Evolutionary conservation across 2,113 vertebrate genomes (phyloP), one percentile per base, ranked within the genome.

Genomic region (Misgurnus anguillicaudatus): DNA sequence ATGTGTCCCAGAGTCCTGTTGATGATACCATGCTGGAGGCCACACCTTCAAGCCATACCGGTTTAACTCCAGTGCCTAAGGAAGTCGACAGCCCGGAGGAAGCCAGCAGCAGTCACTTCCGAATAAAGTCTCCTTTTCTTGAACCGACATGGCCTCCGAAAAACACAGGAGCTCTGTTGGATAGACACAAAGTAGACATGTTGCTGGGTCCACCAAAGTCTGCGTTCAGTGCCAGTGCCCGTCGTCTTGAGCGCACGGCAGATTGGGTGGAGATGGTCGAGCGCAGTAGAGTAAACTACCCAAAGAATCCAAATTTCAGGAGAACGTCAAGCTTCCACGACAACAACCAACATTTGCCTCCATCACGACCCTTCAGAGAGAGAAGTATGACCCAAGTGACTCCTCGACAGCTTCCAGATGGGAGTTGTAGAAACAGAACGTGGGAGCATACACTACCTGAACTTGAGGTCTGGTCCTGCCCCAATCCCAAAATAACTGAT

Each of bases 271-370:
- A 93, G 75, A 92, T 92, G 74, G 84, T 91, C 0, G 96, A 95
- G 80, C 93, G 92, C 68, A 91, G 85, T 16, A 84, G 87, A 14
- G 47, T 89, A n/a, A 75, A 87, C 58, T 90, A 80, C 66, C 82
- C 89, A 70, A 93, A 91, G 80, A 93, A 92, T 73, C 88, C 93
- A 0, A 91, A 95, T 66, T 98, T 98, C 84, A 89, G 95, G 78
- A 94, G 97, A 83, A 97, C 96, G 0, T 94, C 94, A 48, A 99
- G 98, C 83, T 98, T 98, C 64, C 95, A 95, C 3, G 96, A 98
- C 82, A 85, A 90, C 80, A 95, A 91, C 89, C 94, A 93, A 39
- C 83, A 90, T 6, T 92, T 91, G 64, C 84, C 89, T 55, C 82
- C 79, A 16, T 69, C 86, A 55, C 94, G 92, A 78, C 93, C 93